A percentile compares a stretch with the other conserved stretches of the same genome.
These are phyloP conservation scores for Alsophila aescularia DNA, from an alignment of 2,888 invertebrate species.

Conservation along the genomic window DNA sequence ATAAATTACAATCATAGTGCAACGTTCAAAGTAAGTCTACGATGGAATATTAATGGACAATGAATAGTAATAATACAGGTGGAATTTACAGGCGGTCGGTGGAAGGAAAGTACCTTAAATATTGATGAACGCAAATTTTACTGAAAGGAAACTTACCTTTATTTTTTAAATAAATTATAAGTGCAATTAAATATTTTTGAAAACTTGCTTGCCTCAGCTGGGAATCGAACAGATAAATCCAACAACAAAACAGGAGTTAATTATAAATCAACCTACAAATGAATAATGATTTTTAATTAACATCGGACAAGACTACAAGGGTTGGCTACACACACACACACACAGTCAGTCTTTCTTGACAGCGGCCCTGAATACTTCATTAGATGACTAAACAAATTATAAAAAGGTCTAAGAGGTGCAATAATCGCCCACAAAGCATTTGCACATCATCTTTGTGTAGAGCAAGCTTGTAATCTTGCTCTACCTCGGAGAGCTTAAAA, in stretches of 20 bases:
- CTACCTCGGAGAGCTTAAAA: conserved; percentile 14
- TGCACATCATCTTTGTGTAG: conserved; percentile 50
- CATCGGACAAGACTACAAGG: conserved; percentile 58
- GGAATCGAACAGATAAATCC: no score
- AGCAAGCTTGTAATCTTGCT: conserved; percentile 25
- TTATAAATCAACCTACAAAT: conserved; percentile 61
- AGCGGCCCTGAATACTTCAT: conserved; percentile 72
- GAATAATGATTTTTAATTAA: conserved; percentile 65
- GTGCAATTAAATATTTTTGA: no score
- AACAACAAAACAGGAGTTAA: conserved; percentile 35
- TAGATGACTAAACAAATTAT: conserved; percentile 73
- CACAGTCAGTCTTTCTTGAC: conserved; percentile 27
- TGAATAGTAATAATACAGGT: conserved; percentile 45
- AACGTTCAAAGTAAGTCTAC: conserved; percentile 51
- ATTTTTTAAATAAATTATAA: no score
- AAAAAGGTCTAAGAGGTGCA: conserved; percentile 62
- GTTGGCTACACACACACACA: no score
- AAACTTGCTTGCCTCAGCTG: no score
- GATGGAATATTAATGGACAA: conserved; percentile 53
- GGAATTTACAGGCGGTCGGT: no score
- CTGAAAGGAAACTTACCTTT: no score
- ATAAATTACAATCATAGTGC: conserved; percentile 55
- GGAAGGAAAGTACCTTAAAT: no score
- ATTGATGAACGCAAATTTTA: no score
- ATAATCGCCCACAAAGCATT: conserved; percentile 59